Conservation (phyloP, 2,797 vertebrate species). For the Propithecus deckenii region DNA sequence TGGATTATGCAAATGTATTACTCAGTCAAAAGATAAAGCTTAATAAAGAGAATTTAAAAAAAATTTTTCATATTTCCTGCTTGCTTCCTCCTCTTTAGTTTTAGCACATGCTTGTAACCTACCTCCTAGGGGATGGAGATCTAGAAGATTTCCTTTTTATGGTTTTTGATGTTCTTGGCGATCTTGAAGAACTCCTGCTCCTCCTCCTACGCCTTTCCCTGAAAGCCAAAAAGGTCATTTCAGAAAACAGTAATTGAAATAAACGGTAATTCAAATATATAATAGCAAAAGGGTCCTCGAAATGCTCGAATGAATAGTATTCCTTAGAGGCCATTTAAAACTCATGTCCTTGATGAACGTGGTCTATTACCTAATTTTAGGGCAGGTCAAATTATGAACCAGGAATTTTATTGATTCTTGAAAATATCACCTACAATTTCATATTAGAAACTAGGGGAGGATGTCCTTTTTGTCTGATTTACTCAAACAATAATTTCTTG, state of each 20-base stretch:
- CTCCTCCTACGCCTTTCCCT: slow-evolving; percentile 91
- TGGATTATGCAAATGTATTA: neutral
- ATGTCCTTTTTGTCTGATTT: neutral
- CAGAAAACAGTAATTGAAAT: slow-evolving; percentile 16
- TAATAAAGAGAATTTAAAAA: neutral
- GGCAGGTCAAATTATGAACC: neutral
- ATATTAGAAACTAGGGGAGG: neutral
- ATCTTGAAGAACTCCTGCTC: slow-evolving; percentile 90
- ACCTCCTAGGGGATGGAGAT: slow-evolving; percentile 93
- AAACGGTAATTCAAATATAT: slow-evolving; percentile 18
- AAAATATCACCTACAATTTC: slow-evolving; percentile 26
- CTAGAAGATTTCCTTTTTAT: slow-evolving; percentile 89
- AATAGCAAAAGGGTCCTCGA: neutral
- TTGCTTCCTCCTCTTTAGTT: neutral
- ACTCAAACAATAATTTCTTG: neutral
- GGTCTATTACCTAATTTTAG: neutral
- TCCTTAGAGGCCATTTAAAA: slow-evolving; percentile 4
- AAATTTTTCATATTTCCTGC: neutral
- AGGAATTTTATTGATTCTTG: neutral
- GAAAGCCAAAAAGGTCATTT: slow-evolving; percentile 55
- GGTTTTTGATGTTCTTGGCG: slow-evolving; percentile 89
- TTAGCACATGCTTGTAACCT: neutral
- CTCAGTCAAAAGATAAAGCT: neutral
- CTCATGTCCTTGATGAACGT: neutral
- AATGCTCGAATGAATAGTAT: neutral